Conservation (phyloP, 2,797 vertebrate species). For the Balearica regulorum region DNA sequence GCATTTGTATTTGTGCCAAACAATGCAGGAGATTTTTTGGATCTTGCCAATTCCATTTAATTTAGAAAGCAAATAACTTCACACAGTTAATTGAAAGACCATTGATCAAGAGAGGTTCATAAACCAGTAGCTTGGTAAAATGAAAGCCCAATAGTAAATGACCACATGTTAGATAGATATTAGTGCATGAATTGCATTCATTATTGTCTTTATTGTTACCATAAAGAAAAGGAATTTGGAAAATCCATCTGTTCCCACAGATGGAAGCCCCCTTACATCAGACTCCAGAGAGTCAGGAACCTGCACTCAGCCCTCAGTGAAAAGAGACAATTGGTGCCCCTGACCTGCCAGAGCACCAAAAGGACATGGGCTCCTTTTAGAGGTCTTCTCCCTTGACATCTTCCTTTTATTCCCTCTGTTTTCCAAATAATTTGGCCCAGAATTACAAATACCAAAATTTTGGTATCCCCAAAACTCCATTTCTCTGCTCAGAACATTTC, state of each 20-base stretch:
- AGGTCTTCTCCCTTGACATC: background rate
- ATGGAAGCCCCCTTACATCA: background rate
- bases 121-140: conserved; percentile 54
- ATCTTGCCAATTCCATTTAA: conserved; percentile 20
- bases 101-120: conserved; percentile 50
- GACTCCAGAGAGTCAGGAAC: background rate
- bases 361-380: background rate
- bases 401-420: background rate
- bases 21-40: conserved; percentile 29
- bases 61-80: conserved; percentile 25
- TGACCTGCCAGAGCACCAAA: background rate
- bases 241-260: background rate
- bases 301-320: background rate
- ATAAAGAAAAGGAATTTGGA: conserved; percentile 9
- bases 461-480: background rate
- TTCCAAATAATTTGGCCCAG: background rate
- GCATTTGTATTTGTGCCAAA: conserved; percentile 9
- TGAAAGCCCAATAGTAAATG: conserved; percentile 48
- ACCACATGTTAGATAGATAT: conserved; percentile 29
- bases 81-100: conserved; percentile 51
- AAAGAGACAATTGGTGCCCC: background rate
- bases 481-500: background rate
- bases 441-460: background rate
- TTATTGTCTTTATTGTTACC: conserved; percentile 27
- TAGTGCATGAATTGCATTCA: conserved; percentile 34